phyloP scores from a whole-genome alignment of 2,888 invertebrate genomes.

The Trachelus iudaicus region DNA sequence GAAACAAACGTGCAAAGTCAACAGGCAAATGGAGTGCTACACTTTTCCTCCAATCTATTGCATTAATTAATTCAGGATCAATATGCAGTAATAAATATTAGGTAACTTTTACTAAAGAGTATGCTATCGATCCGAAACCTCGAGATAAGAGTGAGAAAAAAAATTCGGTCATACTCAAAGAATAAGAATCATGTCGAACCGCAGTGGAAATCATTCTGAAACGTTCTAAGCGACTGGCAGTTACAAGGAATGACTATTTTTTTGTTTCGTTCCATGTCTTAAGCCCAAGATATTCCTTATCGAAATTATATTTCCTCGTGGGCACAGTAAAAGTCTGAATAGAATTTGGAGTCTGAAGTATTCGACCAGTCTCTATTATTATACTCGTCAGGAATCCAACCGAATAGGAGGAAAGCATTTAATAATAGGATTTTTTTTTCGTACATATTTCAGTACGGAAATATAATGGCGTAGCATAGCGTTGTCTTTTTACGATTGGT shows the following conservation, averaged over 20 bases:
- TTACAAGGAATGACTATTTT: neutral
- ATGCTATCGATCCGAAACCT: neutral
- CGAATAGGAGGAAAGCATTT: neutral
- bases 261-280: neutral
- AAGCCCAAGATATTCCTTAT: neutral
- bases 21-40: neutral
- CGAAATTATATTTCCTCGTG: neutral
- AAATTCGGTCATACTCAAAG: neutral
- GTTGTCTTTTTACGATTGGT: slow-evolving; percentile 50
- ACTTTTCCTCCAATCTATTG: neutral
- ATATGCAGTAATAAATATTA: neutral
- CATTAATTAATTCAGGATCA: neutral
- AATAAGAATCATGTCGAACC: neutral
- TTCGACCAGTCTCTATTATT: neutral
- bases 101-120: neutral
- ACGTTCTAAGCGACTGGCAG: neutral
- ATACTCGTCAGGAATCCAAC: neutral
- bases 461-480: neutral
- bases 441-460: neutral
- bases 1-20: neutral
- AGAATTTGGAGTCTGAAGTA: neutral
- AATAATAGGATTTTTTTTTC: neutral
- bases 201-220: neutral
- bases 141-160: neutral
- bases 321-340: neutral